Evolutionary conservation across 2,797 vertebrate species (phyloP).

Genomic region (Danio kyathit): DNA sequence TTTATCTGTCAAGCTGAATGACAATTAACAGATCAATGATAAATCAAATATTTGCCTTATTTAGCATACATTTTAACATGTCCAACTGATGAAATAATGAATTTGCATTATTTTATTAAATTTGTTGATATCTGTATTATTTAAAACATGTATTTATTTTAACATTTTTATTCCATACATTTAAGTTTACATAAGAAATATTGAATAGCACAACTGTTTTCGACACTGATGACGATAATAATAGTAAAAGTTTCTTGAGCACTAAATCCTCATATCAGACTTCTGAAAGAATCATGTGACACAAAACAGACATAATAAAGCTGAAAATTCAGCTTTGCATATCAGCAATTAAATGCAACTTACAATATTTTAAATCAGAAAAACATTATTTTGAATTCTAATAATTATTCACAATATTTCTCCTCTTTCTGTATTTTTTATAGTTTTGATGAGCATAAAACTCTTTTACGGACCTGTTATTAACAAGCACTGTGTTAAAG

Average conservation of each 20-base stretch:
- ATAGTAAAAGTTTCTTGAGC: too few relatives aligned
- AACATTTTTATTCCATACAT: too few relatives aligned
- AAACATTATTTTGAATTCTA: not conserved
- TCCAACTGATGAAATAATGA: too few relatives aligned
- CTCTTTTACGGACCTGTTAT: too few relatives aligned
- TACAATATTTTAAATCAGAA: not conserved
- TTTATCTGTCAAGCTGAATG: too few relatives aligned
- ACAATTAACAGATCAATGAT: too few relatives aligned
- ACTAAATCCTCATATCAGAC: not conserved
- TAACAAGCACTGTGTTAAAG: too few relatives aligned
- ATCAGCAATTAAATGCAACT: not conserved
- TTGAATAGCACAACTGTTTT: not conserved
- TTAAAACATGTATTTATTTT: too few relatives aligned
- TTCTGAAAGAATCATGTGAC: slow-evolving; percentile 1
- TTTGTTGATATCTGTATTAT: too few relatives aligned
- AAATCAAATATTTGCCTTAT: too few relatives aligned
- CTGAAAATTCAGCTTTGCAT: not conserved
- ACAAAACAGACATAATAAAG: not conserved
- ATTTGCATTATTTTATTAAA: too few relatives aligned
- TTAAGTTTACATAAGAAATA: not conserved
- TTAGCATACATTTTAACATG: too few relatives aligned
- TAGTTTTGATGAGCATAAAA: not conserved
- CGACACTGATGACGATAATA: not conserved
- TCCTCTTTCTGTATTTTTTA: not conserved
- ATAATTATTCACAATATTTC: not conserved